Evolutionary conservation across 64 coral and sea anemone species (phyloP).

Genomic region (Porites lutea): DNA sequence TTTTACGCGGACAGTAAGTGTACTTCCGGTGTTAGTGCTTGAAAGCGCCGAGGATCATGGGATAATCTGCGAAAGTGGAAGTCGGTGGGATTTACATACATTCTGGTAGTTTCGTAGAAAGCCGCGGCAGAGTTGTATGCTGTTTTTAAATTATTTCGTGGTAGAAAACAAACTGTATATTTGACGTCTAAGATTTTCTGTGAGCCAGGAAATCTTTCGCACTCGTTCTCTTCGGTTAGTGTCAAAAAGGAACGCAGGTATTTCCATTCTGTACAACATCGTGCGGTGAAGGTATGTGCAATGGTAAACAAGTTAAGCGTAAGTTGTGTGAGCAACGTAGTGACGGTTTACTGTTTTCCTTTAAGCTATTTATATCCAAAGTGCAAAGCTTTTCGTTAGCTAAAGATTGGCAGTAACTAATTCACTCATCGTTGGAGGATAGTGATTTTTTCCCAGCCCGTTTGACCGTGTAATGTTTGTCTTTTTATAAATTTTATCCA

Average conservation of each 20-base stretch:
- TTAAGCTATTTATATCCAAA: background rate
- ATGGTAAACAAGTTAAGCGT: background rate
- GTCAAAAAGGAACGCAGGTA: background rate
- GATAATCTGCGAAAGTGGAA: background rate
- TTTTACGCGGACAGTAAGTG: no score
- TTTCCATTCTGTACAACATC: background rate
- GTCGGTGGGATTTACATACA: no score
- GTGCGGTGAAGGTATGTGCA: constrained; percentile 32
- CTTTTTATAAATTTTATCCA: background rate
- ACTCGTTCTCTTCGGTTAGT: background rate
- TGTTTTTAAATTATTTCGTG: background rate
- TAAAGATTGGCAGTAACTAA: background rate
- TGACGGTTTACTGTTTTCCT: background rate
- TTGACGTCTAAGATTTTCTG: background rate
- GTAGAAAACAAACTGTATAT: background rate
- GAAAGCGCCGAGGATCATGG: background rate
- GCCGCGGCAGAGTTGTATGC: background rate
- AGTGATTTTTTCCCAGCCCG: background rate
- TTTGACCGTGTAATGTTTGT: background rate
- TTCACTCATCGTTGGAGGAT: background rate
- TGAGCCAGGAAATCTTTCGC: background rate
- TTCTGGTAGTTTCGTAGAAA: no score
- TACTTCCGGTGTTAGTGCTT: no score
- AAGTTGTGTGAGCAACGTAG: background rate
- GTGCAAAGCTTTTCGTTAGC: background rate